Base-by-base conservation (phyloP, 2,113 vertebrate genomes). In the Heterocephalus glaber region DNA sequence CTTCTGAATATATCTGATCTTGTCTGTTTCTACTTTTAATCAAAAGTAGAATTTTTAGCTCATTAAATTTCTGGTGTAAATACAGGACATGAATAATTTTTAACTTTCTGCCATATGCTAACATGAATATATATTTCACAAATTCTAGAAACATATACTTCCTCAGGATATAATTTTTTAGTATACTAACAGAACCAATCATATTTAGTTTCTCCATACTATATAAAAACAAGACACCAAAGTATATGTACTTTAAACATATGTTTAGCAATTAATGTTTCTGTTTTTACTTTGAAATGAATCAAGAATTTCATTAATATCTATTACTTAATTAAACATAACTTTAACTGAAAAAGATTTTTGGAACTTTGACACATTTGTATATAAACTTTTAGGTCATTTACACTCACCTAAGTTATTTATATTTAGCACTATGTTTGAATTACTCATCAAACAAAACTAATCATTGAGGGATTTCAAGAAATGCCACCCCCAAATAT, bases 121-220 rank as follows among this genome's bases (percentile, higher is more conserved):
- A 52, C 54, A 88, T 65, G n/a, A 83, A 74, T 89, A 74, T 65
- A 56, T 26, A 89, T 89, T 76, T 94, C 28, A 84, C n/a, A 74
- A 83, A 76, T 83, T 83, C 56, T 63, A 38, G 63, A 83, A 89
- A 74, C 54, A 72, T 86, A 89, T 89, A n/a, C n/a, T 74, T 77
- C 7, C 6, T 74, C n/a, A 2, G 8, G 58, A 11, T 41, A 81
- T 1, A 60, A 47, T 56, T 79, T 35, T 47, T 60, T 80, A 72
- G 54, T 70, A 88, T 82, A 88, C 76, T 94, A 72, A 52, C 63
- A 94, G 63, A 61, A 7, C 52, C 66, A 88, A 88, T 80, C 66
- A 47, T 79, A 68, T 63, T 88, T 70, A 72, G 7, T 5, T 54
- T 82, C 3, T 54, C 7, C 38, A 47, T 10, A 58, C 12, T 12